Conservation (phyloP, 2,888 invertebrate genomes). For the Sphinx pinastri region DNA sequence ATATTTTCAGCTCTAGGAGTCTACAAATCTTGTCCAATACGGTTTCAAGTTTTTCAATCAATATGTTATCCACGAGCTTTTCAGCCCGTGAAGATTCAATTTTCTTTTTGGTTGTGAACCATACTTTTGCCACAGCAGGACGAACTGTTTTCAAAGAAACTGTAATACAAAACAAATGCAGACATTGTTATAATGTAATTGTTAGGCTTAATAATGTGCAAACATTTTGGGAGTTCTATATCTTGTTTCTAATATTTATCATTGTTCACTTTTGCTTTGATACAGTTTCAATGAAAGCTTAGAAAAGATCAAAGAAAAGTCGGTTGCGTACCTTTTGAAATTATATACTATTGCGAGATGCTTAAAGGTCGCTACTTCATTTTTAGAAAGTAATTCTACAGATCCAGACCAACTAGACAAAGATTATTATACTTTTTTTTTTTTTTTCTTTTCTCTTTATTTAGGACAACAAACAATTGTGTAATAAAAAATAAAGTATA, state of each 20-base stretch:
- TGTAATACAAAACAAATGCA: conserved; percentile 67
- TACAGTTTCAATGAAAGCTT: conserved; percentile 52
- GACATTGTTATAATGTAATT: conserved; percentile 27
- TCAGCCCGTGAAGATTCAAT: conserved; percentile 52
- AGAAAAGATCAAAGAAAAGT: not conserved
- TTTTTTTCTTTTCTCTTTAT: too few relatives aligned
- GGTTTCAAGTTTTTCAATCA: conserved; percentile 56
- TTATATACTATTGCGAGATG: not conserved
- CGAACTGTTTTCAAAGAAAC: conserved; percentile 67
- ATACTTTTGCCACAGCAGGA: conserved; percentile 58
- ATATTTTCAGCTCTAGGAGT: conserved; percentile 48
- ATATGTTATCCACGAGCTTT: conserved; percentile 55
- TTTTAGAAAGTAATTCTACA: not conserved
- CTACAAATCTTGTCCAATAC: conserved; percentile 42
- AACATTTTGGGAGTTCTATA: not conserved
- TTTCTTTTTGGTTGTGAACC: conserved; percentile 55
- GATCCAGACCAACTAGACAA: conserved; percentile 2
- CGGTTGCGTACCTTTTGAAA: too few relatives aligned
- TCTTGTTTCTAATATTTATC: not conserved
- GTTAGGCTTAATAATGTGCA: not conserved
- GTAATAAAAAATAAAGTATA: too few relatives aligned
- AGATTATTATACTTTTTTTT: not conserved
- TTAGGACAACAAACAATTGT: too few relatives aligned
- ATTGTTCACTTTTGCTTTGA: conserved; percentile 62
- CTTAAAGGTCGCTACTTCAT: not conserved